Base-by-base conservation (phyloP, 2,797 vertebrate species). In the Sebastes iracundus region DNA sequence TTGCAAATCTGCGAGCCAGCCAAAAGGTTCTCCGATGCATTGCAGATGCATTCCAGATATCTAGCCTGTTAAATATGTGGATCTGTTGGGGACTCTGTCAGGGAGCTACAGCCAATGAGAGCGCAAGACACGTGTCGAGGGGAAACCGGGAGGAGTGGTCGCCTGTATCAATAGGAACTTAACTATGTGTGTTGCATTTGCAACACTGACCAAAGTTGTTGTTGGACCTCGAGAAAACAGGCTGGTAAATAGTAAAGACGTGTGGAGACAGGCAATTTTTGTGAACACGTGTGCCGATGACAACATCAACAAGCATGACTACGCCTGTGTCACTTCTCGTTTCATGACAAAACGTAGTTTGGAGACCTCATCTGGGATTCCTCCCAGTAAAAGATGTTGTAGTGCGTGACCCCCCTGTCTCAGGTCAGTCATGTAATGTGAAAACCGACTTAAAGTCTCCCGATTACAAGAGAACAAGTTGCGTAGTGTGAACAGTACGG, bases 371-470 rank as follows among this genome's bases (percentile, higher is more conserved):
- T 53, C 49, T 9, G 49, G 20, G 49, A 10, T 53, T 10, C 20
- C 20, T 52, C 18, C 20, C 9, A 10, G 20, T n/a, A n/a, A 52
- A 52, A 52, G 8, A 52, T 16, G 16, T 49, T 49, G 49, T n/a
- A 52, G 7, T 9, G 46, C 0, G 49, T 52, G 20, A 11, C 49
- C 49, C 8, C 8, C 20, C 20, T 10, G 49, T 2, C 49, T 52
- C 49, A 0, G 14, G 49, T 52, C 49, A n/a, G 20, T 52, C 49
- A n/a, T 1, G 7, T 20, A 52, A 0, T n/a, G 2, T n/a, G 8
- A 52, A 52, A 10, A n/a, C 49, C 20, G 7, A 46, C 42, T 18
- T 46, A 46, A 49, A 20, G 16, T 49, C 46, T 49, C 18, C 16
- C 7, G 3, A 49, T 49, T 22, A 53, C 0, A 53, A 53, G 49